Evolutionary conservation across 1,140 invertebrate species (phyloP), one percentile per base, ranked within the genome.

Genomic region (Nymphalis io): DNA sequence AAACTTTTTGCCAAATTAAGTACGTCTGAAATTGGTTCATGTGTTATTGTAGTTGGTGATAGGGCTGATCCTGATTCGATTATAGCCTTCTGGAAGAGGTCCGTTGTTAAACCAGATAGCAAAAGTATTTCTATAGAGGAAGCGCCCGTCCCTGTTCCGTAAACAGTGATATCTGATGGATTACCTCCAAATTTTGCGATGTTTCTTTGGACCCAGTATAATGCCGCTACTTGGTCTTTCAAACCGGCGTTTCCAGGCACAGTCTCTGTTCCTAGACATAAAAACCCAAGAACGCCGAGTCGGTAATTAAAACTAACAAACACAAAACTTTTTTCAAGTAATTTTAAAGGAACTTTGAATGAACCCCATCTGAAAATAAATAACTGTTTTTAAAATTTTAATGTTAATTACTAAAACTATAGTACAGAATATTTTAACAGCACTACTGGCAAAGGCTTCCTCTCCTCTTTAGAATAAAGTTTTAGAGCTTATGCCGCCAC

Each of bases 181-280:
- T 95, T 93, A 8, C 95, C 95, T 1, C 95, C 94, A 76, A 97
- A 97, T 2, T 87, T 78, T 3, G 75, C 90, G 12, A 97, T 96
- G 74, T 97, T 96, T 69, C 93, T 90, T 23, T 95, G 92, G 1
- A 97, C 92, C 96, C 96, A 97, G 74, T 94, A 93, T 10, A 97
- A 88, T 0, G 94, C 94, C 48, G 94, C 84, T 1, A 94, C 92
- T 84, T 96, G 95, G 88, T 97, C 96, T 73, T 95, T 95, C 44
- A 97, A 83, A 5, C 95, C 96, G 48, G 93, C 93, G 82, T 97
- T 96, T 18, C 96, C 96, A 0, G 95, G 93, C 0, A 93, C 91
- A 3, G 91, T 89, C 1, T 89, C 80, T 57, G 93, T 93, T 33
- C 93, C 93, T 0, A 94, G 94, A 68, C 93, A 94, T 15, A 96